Evolutionary conservation across 1,140 invertebrate species (phyloP), one percentile per base, ranked within the genome.

Genomic region (Neodiprion virginianus): DNA sequence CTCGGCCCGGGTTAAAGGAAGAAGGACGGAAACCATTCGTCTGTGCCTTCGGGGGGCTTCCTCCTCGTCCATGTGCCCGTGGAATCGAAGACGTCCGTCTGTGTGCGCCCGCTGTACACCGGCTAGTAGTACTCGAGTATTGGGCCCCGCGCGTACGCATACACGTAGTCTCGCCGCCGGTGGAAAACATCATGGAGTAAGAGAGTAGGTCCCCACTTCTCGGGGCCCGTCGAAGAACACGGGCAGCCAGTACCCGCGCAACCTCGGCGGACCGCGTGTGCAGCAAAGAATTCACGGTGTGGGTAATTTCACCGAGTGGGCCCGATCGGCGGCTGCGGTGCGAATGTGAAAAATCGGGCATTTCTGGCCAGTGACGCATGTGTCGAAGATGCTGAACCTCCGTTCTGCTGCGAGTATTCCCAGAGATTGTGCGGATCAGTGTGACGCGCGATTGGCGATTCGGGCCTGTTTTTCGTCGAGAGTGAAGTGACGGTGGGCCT

Each of bases 141-240:
- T 61, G 53, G 53, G 53, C 11, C 53, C 53, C 53, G 53, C 53
- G 53, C 53, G 53, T 61, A 61, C 53, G 53, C 53, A 61, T 61
- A 61, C 28, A 40, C 53, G 8, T 40, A 40, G 28, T 61, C 53
- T 61, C 53, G 53, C 28, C 28, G 5, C 28, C 53, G 11, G 53
- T 61, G n/a, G 53, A 61, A 61, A 61, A 61, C 53, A 61, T 61
- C 53, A 61, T 61, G 53, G 53, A 61, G 53, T 61, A 61, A 61
- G n/a, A 17, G 28, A 40, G 28, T 40, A 40, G 53, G 53, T 12
- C 53, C 53, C 53, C 53, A 61, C 53, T 61, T 61, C 53, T 61
- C 53, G 11, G 53, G 53, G 53, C 53, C 53, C 53, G 11, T 61
- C 53, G 53, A 12, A 12, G 53, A 61, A 61, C 11, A 61, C 11